A percentile compares a stretch with the other conserved stretches of the same genome.
These are phyloP conservation scores for Struthio camelus DNA, from an alignment of 2,113 vertebrate genomes.

Conservation along the genomic window DNA sequence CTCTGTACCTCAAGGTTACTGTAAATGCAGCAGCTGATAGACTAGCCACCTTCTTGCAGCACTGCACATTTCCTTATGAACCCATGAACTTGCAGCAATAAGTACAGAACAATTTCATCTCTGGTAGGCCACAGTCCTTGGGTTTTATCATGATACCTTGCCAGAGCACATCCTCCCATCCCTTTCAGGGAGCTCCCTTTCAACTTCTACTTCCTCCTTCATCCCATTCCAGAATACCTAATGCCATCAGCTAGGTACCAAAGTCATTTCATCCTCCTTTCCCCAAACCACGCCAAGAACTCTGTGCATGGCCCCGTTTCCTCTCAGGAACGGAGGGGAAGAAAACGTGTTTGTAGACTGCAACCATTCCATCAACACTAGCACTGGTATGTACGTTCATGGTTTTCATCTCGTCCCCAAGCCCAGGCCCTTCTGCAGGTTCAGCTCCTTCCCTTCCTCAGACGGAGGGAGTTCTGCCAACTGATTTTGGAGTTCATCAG, in stretches of 20 bases:
- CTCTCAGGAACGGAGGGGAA: accelerated
- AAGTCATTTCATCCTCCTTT: not conserved
- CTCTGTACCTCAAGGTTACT: not conserved
- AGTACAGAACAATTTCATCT: not conserved
- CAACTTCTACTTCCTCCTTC: not conserved
- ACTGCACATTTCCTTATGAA: not conserved
- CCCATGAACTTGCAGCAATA: not conserved
- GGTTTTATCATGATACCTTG: no score
- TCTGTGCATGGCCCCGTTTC: not conserved
- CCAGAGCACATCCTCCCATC: no score
- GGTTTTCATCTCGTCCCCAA: not conserved
- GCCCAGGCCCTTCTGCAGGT: not conserved
- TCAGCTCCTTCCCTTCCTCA: not conserved
- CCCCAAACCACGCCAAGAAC: not conserved
- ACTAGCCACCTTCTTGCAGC: not conserved
- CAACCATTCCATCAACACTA: not conserved
- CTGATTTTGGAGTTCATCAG: accelerated
- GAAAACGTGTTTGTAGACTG: not conserved
- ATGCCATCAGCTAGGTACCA: not conserved
- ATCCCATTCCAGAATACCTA: not conserved
- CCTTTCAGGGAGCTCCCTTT: no score
- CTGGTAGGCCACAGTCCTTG: no score
- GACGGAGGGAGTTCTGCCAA: accelerated
- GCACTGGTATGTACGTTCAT: no score
- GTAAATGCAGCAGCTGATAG: not conserved